Evolutionary conservation across 2,888 invertebrate species (phyloP).

Genomic region (Muscina levida): DNA sequence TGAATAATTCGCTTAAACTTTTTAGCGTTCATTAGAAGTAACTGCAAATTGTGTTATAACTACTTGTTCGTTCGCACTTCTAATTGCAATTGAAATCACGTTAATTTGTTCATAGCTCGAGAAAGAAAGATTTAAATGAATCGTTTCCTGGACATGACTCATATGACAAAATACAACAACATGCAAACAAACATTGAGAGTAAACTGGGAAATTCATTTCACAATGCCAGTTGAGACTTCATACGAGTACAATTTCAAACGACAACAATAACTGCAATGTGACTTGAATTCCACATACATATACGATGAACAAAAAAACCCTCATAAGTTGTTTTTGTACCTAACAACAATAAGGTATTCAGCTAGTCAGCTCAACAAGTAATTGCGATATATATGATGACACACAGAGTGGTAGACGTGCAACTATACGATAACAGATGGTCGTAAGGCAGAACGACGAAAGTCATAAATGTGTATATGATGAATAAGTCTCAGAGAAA

Average conservation of each 20-base stretch:
- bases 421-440: no score
- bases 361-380: no score
- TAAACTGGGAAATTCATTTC: not conserved
- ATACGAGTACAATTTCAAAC: not conserved
- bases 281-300: not conserved
- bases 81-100: conserved; percentile 4
- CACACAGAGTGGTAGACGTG: no score
- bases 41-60: no score
- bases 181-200: not conserved
- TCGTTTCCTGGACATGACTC: conserved; percentile 9
- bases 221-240: not conserved
- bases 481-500: not conserved
- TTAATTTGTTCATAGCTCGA: not conserved
- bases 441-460: not conserved
- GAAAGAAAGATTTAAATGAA: not conserved
- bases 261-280: not conserved
- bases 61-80: not conserved
- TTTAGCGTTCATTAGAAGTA: not conserved
- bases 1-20: not conserved
- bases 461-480: not conserved
- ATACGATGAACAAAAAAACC: not conserved
- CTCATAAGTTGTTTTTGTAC: not conserved
- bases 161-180: not conserved
- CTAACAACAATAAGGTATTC: not conserved
- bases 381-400: no score